Evolutionary conservation across 2,888 invertebrate species (phyloP).

Genomic region (Phalera bucephala): DNA sequence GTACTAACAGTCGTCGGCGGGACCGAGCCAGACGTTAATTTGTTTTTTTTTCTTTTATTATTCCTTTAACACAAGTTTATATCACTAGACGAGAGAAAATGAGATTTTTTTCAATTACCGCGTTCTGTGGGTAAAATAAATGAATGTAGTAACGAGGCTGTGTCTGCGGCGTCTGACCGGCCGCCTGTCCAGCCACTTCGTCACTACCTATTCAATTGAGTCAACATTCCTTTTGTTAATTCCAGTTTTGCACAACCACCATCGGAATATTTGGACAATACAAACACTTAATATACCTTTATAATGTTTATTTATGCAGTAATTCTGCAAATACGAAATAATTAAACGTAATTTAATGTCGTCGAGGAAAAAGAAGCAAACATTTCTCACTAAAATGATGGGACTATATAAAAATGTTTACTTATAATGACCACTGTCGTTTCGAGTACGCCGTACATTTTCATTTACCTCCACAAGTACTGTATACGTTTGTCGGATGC

Average conservation of each 20-base stretch:
- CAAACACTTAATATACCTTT: conserved; percentile 1
- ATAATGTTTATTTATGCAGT: conserved; percentile 5
- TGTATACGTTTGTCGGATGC: conserved; percentile 57
- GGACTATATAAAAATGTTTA: conserved; percentile 15
- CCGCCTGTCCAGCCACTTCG: conserved; percentile 17
- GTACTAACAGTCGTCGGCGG: conserved; percentile 17
- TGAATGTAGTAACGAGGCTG: conserved; percentile 43
- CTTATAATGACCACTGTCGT: conserved; percentile 28
- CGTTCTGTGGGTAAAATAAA: conserved; percentile 52
- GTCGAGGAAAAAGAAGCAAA: conserved; percentile 15
- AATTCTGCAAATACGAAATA: conserved; percentile 17
- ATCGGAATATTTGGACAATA: not conserved
- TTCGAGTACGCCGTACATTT: conserved; percentile 29
- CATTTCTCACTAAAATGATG: conserved; percentile 27
- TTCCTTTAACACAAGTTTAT: conserved; percentile 48
- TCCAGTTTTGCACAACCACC: conserved; percentile 9
- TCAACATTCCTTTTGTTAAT: conserved; percentile 48
- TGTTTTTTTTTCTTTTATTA: conserved; percentile 39
- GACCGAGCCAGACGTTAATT: conserved; percentile 33
- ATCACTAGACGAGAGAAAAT: conserved; percentile 56
- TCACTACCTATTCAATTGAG: conserved; percentile 47
- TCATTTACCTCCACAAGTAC: conserved; percentile 34
- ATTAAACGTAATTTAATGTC: conserved; percentile 27
- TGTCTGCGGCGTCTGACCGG: conserved; percentile 20
- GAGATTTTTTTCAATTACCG: conserved; percentile 73